Base-by-base conservation (phyloP, 2,113 vertebrate species). In the Capreolus pygargus region DNA sequence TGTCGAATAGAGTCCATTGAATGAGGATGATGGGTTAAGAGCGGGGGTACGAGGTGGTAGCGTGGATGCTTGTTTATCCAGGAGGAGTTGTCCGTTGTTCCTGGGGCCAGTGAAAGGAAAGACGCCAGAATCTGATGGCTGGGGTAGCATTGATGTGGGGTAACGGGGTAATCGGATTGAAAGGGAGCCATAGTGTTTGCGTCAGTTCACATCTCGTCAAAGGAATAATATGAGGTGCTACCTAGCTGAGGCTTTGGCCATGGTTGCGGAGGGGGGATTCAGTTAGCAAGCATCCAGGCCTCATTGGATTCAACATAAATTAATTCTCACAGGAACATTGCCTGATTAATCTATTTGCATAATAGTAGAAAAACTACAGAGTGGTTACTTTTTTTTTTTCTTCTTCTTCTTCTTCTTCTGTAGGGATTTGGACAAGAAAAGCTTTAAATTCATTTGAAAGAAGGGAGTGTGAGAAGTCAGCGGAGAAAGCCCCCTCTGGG, bases 131-230 rank as follows among this genome's bases (percentile, higher is more conserved):
- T 98, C 99, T 99, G 99, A 98, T 99, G 99, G 99, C 99, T 99
- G 99, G 99, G 99, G 98, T 98, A 99, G 99, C 99, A 99, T 99
- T 99, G 99, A 99, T 99, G 99, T 97, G 98, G 99, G 99, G 99
- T 99, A 99, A 99, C 99, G 99, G 99, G 98, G 99, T 99, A 99
- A 99, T 99, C 99, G 99, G 99, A 99, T 99, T 99, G 99, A 99
- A 99, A 99, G 98, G 98, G 97, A 99, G 99, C 99, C 99, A 98
- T 98, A 99, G 99, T 99, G 99, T 99, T 99, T 99, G 99, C 99
- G 99, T 99, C 99, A 99, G 99, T 99, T 99, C 99, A 98, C 99
- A 99, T 99, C 99, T 99, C 99, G 99, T 99, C 99, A 99, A 99
- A 99, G 98, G 99, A 99, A 99, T 99, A 99, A 99, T 99, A 99